Evolutionary conservation across 1,140 invertebrate genomes (phyloP).

Genomic region (Sitodiplosis mosellana): DNA sequence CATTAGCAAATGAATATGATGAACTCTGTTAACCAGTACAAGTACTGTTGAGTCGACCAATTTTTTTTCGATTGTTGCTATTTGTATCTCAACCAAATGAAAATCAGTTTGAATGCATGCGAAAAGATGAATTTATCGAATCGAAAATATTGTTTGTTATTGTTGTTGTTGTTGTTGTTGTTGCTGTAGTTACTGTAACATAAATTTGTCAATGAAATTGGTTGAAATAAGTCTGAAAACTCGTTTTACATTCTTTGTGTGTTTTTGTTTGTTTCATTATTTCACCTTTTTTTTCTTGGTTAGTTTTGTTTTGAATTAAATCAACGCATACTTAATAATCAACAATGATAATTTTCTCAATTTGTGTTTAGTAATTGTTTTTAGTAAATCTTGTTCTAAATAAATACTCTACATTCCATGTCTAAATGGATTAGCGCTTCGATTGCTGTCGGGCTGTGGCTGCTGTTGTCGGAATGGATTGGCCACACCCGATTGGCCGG

Average conservation of each 20-base stretch:
- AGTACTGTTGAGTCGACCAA: no score
- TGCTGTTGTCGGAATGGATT: conserved; percentile 26
- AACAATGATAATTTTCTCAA: conserved; percentile 5
- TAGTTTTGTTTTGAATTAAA: conserved; percentile 7
- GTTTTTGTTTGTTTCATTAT: conserved; percentile 18
- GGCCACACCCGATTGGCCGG: conserved; percentile 31
- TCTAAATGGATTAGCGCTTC: conserved; percentile 32
- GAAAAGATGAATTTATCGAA: no score
- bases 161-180: not conserved
- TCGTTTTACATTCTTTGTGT: not conserved
- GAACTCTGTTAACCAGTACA: no score
- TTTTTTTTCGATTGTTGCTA: no score
- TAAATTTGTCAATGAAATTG: no score
- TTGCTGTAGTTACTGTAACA: no score
- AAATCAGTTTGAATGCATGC: no score
- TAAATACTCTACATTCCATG: conserved; percentile 30
- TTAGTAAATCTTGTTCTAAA: not conserved
- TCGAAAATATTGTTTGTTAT: not conserved
- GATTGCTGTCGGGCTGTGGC: conserved; percentile 15
- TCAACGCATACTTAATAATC: conserved; percentile 5
- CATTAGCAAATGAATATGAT: no score
- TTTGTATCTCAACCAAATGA: no score
- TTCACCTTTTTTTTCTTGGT: conserved; percentile 14
- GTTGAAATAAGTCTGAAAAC: no score
- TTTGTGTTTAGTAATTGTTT: not conserved